Evolutionary conservation across 2,888 invertebrate genomes (phyloP).

Genomic region (Andrena marginata): DNA sequence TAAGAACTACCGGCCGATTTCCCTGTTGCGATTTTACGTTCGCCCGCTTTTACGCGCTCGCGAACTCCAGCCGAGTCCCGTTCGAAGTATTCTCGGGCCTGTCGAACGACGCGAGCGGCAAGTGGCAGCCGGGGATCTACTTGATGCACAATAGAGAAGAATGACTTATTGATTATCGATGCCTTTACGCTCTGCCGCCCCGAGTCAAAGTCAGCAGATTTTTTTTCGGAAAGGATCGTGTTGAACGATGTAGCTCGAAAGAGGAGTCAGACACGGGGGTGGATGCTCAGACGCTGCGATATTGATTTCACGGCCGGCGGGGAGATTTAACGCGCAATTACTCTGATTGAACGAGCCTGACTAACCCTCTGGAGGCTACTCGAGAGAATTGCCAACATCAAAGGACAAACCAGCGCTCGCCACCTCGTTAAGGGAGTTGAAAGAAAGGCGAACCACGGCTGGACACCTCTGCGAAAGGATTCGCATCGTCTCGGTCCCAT

Average conservation of each 20-base stretch:
- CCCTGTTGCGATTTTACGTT: conserved; percentile 9
- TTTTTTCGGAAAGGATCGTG: too few species aligned
- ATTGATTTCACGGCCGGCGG: conserved; percentile 73
- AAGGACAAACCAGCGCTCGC: conserved; percentile 61
- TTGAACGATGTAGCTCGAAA: not conserved
- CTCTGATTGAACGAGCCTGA: conserved; percentile 75
- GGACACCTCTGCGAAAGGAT: conserved; percentile 35
- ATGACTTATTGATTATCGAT: not conserved
- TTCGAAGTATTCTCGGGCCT: not conserved
- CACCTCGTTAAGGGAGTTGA: conserved; percentile 65
- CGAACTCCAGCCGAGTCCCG: not conserved
- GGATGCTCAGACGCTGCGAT: conserved; percentile 53
- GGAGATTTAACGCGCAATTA: conserved; percentile 81
- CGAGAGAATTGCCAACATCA: conserved; percentile 66
- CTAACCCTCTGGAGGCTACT: conserved; percentile 31
- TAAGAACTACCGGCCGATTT: conserved; percentile 3
- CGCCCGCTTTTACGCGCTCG: not conserved
- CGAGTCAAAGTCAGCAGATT: too few species aligned
- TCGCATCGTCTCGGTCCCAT: not conserved
- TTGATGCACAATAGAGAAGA: not conserved
- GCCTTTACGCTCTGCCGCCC: not conserved
- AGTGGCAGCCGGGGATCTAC: not conserved
- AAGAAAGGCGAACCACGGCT: conserved; percentile 47
- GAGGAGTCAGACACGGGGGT: not conserved
- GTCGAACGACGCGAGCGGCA: not conserved